Evolutionary conservation across 2,888 invertebrate genomes (phyloP).

Genomic region (Eretmocerus hayati): DNA sequence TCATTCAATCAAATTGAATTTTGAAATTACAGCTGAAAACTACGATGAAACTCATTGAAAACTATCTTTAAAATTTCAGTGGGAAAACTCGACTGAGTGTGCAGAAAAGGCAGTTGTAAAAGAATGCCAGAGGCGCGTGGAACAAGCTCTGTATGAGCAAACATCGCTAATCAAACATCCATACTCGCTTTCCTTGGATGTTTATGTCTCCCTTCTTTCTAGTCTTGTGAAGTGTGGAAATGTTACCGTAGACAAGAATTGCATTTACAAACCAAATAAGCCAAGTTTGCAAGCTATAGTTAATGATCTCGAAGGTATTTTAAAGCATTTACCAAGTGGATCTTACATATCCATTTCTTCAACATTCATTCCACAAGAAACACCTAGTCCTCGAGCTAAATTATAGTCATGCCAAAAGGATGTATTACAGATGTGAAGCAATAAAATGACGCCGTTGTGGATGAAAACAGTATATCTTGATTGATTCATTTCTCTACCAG

Average conservation of each 20-base stretch:
- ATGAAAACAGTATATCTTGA: constrained; percentile 4
- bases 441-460: constrained; percentile 19
- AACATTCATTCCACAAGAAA: constrained; percentile 24
- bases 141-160: constrained; percentile 46
- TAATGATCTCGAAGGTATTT: constrained; percentile 30
- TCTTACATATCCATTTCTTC: constrained; percentile 31
- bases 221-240: constrained; percentile 33
- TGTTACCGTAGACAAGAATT: constrained; percentile 24
- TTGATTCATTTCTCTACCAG: neutral
- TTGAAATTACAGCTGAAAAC: neutral
- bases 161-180: constrained; percentile 54
- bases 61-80: constrained; percentile 15
- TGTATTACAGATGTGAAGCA: constrained; percentile 14
- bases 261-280: constrained; percentile 30
- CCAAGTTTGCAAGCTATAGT: constrained; percentile 27
- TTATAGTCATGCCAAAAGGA: constrained; percentile 26
- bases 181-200: constrained; percentile 67
- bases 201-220: constrained; percentile 36
- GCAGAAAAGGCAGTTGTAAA: constrained; percentile 52
- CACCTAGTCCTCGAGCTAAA: constrained; percentile 35
- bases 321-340: constrained; percentile 28
- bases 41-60: neutral
- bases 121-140: constrained; percentile 56
- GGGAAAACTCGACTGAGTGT: constrained; percentile 15
- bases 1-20: neutral